A percentile compares a stretch with the other conserved stretches of the same genome.
Evolutionary conservation across 1,140 invertebrate species (phyloP).

Genomic region (Penaeus chinensis): DNA sequence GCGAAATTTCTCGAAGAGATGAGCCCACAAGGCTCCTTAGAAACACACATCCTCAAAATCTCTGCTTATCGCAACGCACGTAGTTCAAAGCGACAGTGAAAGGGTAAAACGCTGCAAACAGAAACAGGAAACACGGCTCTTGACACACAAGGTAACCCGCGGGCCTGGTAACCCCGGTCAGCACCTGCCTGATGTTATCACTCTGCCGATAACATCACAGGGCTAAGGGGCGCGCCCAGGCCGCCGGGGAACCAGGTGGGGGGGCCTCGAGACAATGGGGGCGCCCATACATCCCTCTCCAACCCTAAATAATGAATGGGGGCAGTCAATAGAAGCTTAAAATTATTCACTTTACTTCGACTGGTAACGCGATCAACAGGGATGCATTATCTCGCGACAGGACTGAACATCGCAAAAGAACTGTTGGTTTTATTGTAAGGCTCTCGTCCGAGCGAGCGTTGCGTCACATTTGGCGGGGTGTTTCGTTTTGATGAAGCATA

Average conservation of each 20-base stretch:
- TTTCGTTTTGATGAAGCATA: too few relatives aligned
- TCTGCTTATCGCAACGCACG: too few relatives aligned
- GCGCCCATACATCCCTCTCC: conserved; percentile 28
- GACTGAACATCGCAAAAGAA: too few relatives aligned
- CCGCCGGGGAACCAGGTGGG: conserved; percentile 22
- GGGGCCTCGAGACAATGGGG: conserved; percentile 37
- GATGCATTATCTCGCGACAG: too few relatives aligned
- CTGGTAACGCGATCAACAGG: background rate
- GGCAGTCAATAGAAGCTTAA: conserved; percentile 38
- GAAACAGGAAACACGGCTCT: background rate
- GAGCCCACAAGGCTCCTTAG: too few relatives aligned
- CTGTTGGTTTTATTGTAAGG: too few relatives aligned
- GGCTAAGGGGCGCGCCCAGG: conserved; percentile 43
- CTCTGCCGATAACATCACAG: conserved; percentile 49
- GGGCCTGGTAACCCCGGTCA: conserved; percentile 48
- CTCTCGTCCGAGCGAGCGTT: too few relatives aligned
- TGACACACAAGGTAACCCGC: conserved; percentile 35
- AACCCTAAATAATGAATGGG: conserved; percentile 55
- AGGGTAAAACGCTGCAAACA: too few relatives aligned
- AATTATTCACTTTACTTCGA: conserved; percentile 29
- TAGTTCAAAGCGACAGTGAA: too few relatives aligned
- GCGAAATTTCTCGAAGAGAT: too few relatives aligned
- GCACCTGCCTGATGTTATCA: conserved; percentile 58
- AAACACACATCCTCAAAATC: too few relatives aligned
- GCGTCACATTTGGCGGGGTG: too few relatives aligned